phyloP scores from a whole-genome alignment of 2,888 invertebrate genomes.

The Malthinus flaveolus region DNA sequence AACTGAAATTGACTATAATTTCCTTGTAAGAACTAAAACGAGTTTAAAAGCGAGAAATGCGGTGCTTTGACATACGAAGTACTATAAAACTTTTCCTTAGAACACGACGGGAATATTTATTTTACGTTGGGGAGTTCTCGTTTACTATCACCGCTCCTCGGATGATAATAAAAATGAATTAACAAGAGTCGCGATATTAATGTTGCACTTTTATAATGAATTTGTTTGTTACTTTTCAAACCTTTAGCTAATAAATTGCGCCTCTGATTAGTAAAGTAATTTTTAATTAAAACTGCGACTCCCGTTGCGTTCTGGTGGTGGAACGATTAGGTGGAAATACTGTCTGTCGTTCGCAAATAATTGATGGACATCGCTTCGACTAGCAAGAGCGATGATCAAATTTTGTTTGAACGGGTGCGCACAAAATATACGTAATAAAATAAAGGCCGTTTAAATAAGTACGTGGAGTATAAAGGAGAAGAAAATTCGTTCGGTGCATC shows the following conservation, averaged over 20 bases:
- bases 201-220: slow-evolving; percentile 50
- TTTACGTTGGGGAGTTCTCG: slow-evolving; percentile 50
- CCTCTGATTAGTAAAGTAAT: too few species aligned
- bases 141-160: slow-evolving; percentile 50
- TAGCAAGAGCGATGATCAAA: slow-evolving; percentile 20
- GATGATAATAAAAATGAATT: slow-evolving; percentile 55
- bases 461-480: slow-evolving; percentile 38
- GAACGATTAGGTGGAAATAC: slow-evolving; percentile 21
- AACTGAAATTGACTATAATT: slow-evolving; percentile 14
- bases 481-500: slow-evolving; percentile 37
- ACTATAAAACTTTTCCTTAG: slow-evolving; percentile 33
- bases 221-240: slow-evolving; percentile 47
- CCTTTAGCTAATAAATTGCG: not conserved
- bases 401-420: slow-evolving; percentile 17
- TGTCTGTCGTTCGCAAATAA: slow-evolving; percentile 46
- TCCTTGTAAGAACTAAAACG: slow-evolving; percentile 22
- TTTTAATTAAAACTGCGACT: not conserved
- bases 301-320: not conserved
- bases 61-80: slow-evolving; percentile 27
- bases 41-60: slow-evolving; percentile 27
- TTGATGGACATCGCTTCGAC: slow-evolving; percentile 40
- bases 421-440: slow-evolving; percentile 24
- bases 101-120: slow-evolving; percentile 67
- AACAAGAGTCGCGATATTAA: slow-evolving; percentile 52
- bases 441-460: slow-evolving; percentile 24